Evolutionary conservation across 2,113 vertebrate species (phyloP), one percentile per base, ranked within the genome.

Genomic region (Ictidomys tridecemlineatus): DNA sequence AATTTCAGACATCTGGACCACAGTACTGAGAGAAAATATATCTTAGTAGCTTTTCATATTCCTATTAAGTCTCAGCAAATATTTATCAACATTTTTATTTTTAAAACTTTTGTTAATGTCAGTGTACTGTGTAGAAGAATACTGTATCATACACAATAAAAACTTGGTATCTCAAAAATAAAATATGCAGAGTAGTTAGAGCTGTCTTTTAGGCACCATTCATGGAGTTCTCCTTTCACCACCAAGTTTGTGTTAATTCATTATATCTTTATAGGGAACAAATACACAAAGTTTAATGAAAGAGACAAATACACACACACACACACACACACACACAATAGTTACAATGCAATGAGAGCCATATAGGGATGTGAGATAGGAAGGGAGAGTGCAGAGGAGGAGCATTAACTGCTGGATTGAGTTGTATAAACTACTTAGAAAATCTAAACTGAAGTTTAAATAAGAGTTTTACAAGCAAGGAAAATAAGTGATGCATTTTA

Each of bases 31-130:
- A 48, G 65, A 85, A 5, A 70, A 24, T 63, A 74, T 82, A 63
- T 12, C 56, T 76, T 91, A 17, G 30, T 86, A 67, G 24, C 8
- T 30, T 95, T 85, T 14, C 56, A 34, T 78, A 39, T 85, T 95
- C 18, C 42, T 96, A 0, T 85, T 85, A 85, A 67, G 26, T 37
- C 42, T 85, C 13, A 89, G 48, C 18, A 83, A 73, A 56, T 92
- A 85, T 69, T 63, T 67, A 65, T 86, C 85, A 58, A 90, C 61
- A 9, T 22, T 67, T 89, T 93, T 24, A 37, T 58, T 93, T 94
- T 95, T 76, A 32, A 53, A 67, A 72, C 53, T 93, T 37, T 77
- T 72, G 24, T 97, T 91, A 96, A 79, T 70, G 28, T 84, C 39
- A 84, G 48, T 70, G 79, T 1, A 45, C 17, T 80, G 53, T 92